A percentile compares a stretch with the other conserved stretches of the same genome.
phyloP scores from a whole-genome alignment of 2,888 invertebrate genomes.

The Margaritifera margaritifera region DNA sequence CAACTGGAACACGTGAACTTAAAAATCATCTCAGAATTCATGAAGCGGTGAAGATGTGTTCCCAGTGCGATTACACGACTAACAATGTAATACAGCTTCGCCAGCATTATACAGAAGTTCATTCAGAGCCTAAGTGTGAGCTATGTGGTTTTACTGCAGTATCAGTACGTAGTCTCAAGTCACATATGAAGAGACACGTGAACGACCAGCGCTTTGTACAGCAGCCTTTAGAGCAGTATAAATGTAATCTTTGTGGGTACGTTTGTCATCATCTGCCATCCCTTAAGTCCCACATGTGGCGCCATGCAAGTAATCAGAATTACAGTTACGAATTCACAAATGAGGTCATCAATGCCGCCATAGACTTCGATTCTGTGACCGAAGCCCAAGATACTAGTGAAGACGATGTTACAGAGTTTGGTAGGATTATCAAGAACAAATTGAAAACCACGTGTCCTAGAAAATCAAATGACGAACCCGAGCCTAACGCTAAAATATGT shows the following conservation, averaged over 20 bases:
- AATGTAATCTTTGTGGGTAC: conserved; percentile 71
- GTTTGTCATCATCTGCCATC: conserved; percentile 72
- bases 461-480: conserved; percentile 28
- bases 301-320: conserved; percentile 69
- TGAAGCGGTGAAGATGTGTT: conserved; percentile 41
- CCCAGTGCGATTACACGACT: conserved; percentile 56
- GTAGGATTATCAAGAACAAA: conserved; percentile 38
- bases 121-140: conserved; percentile 60
- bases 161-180: conserved; percentile 68
- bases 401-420: conserved; percentile 36
- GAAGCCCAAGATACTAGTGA: conserved; percentile 46
- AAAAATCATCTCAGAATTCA: conserved; percentile 46
- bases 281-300: conserved; percentile 72
- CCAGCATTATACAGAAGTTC: conserved; percentile 38
- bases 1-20: conserved; percentile 44
- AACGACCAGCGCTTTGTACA: conserved; percentile 71
- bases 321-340: conserved; percentile 71
- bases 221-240: conserved; percentile 72
- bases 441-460: conserved; percentile 44
- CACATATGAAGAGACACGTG: conserved; percentile 71
- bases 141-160: conserved; percentile 69
- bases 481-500: conserved; percentile 38
- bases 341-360: conserved; percentile 70
- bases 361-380: conserved; percentile 64
- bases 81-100: conserved; percentile 42